These are phyloP conservation scores for Lophochroa leadbeateri DNA, from an alignment of 2,113 vertebrate species.

Conservation along the genomic window DNA sequence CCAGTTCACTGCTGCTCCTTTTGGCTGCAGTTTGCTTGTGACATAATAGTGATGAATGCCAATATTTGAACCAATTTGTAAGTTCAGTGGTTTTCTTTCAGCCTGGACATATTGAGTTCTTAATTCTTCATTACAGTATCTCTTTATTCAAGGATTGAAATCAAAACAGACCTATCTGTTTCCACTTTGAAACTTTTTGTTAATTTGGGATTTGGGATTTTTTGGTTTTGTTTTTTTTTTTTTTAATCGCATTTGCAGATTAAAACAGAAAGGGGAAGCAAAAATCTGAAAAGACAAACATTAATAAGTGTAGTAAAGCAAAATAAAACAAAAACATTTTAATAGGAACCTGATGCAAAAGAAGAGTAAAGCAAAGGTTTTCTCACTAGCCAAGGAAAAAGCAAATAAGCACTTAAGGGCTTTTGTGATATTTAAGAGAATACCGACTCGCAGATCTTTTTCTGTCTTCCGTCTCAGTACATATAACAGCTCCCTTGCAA, in stretches of 20 bases:
- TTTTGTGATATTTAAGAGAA: not conserved
- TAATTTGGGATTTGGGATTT: not conserved
- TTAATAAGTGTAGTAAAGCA: not conserved
- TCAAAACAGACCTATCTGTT: not conserved
- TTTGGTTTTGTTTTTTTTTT: not conserved
- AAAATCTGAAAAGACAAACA: not conserved
- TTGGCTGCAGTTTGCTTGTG: not conserved
- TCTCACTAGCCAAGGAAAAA: not conserved
- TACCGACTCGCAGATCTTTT: not conserved
- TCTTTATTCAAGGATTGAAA: not conserved
- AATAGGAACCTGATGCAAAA: not conserved
- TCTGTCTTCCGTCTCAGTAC: not conserved
- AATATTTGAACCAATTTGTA: not conserved
- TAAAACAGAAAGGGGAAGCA: not conserved
- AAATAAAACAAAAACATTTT: not conserved
- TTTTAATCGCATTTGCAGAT: not conserved
- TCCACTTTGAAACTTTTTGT: not conserved
- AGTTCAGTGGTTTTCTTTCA: not conserved
- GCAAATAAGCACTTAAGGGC: not conserved
- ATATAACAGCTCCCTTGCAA: not conserved
- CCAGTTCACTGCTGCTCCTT: not conserved
- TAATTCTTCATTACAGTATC: not conserved
- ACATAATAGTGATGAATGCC: not conserved
- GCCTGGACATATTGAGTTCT: not conserved
- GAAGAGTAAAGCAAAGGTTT: not conserved